Evolutionary conservation across 1,140 invertebrate species (phyloP).

Genomic region (Cydia strobilella): DNA sequence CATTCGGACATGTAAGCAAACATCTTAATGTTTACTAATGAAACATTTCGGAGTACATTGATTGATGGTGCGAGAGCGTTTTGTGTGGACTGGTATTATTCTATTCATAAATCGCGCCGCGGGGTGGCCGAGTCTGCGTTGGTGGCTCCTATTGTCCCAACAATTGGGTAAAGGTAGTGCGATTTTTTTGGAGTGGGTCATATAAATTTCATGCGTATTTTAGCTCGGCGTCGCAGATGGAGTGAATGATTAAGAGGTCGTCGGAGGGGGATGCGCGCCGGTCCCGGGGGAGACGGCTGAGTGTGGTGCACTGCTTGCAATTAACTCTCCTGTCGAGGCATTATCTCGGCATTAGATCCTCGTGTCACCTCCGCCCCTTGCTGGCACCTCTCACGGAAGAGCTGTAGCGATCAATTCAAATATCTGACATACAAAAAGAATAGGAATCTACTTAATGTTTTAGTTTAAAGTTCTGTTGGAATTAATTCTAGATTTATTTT

Average conservation of each 20-base stretch:
- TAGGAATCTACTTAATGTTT: not conserved
- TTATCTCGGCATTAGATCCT: constrained; percentile 69
- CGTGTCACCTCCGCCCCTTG: constrained; percentile 32
- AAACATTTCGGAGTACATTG: constrained; percentile 74
- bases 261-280: constrained; percentile 44
- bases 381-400: not conserved
- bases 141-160: constrained; percentile 71
- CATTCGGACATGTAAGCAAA: constrained; percentile 76
- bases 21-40: constrained; percentile 80
- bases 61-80: constrained; percentile 70
- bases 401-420: not conserved
- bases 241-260: constrained; percentile 73
- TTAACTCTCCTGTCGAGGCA: constrained; percentile 72
- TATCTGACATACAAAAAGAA: not conserved
- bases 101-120: constrained; percentile 69
- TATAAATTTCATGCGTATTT: constrained; percentile 76
- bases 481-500: too few species aligned
- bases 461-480: too few species aligned
- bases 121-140: constrained; percentile 62
- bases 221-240: constrained; percentile 60
- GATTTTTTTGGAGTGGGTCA: constrained; percentile 63
- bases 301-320: constrained; percentile 69
- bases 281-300: constrained; percentile 59
- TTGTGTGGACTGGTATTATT: constrained; percentile 66
- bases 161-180: constrained; percentile 63